Evolutionary conservation across 2,888 invertebrate species (phyloP).

Genomic region (Eilema sororculum): DNA sequence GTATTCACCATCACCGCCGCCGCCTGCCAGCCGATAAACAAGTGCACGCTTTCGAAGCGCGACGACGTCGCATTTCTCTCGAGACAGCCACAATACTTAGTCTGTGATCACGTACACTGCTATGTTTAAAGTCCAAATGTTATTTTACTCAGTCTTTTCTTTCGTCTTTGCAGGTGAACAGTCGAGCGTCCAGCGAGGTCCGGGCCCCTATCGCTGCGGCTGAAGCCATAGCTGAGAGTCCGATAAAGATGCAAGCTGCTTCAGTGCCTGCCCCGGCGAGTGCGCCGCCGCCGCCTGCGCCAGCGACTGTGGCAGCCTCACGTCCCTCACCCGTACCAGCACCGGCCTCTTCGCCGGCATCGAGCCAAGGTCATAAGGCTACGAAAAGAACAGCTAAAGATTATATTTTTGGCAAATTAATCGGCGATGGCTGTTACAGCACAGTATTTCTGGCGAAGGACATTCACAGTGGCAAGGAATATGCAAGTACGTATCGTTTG

Average conservation of each 20-base stretch:
- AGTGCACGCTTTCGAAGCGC: conserved; percentile 71
- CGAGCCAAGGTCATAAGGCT: conserved; percentile 75
- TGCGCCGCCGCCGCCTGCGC: conserved; percentile 63
- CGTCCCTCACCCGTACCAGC: conserved; percentile 75
- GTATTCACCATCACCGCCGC: conserved; percentile 52
- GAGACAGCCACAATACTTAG: conserved; percentile 51
- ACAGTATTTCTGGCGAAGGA: conserved; percentile 98
- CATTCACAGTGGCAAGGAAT: conserved; percentile 95
- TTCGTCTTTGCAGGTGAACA: conserved; percentile 78
- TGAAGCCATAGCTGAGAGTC: conserved; percentile 82
- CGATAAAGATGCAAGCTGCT: conserved; percentile 84
- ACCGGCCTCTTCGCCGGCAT: conserved; percentile 74
- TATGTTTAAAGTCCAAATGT: conserved; percentile 42
- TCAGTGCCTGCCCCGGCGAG: conserved; percentile 79
- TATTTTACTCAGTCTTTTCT: conserved; percentile 40
- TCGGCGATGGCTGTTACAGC: conserved; percentile 99
- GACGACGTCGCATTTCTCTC: conserved; percentile 64
- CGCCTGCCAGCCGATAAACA: conserved; percentile 66
- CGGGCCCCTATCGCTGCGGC: conserved; percentile 86
- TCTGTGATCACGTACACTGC: conserved; percentile 51
- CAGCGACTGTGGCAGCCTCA: conserved; percentile 72
- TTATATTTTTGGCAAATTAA: conserved; percentile 97
- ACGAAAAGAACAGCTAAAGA: conserved; percentile 93
- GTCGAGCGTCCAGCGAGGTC: conserved; percentile 75
- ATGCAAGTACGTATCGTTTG: conserved; percentile 93